Percentiles rank a stretch among this genome's conserved stretches.
These are phyloP conservation scores for Scaptodrosophila latifasciaeformis DNA, from an alignment of 2,888 invertebrate species.

Conservation along the genomic window DNA sequence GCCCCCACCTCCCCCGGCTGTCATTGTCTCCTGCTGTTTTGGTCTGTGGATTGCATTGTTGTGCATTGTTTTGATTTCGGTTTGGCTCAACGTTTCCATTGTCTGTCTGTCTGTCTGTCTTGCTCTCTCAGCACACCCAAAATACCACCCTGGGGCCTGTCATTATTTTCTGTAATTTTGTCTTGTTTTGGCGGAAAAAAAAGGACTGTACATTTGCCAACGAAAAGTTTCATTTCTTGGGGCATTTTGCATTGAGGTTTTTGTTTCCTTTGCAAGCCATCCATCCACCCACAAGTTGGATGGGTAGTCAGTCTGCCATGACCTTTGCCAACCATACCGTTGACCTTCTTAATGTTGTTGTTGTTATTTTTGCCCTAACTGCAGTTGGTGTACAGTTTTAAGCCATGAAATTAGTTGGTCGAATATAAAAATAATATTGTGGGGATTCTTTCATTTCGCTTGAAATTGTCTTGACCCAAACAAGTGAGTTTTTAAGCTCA, in stretches of 20 bases:
- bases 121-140: conserved; percentile 13
- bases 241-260: background rate
- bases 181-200: conserved; percentile 17
- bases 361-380: conserved; percentile 4
- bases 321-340: too few relatives aligned
- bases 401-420: conserved; percentile 59
- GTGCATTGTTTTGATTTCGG: conserved; percentile 60
- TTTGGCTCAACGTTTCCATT: conserved; percentile 23
- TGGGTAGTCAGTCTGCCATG: background rate
- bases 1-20: background rate
- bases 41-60: conserved; percentile 1
- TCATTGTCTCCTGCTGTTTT: conserved; percentile 10
- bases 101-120: conserved; percentile 23
- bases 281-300: background rate
- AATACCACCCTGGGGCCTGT: conserved; percentile 54
- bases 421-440: too few relatives aligned
- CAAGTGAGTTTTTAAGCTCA: too few relatives aligned
- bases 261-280: background rate
- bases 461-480: too few relatives aligned
- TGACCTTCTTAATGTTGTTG: conserved; percentile 26
- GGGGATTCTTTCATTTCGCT: too few relatives aligned
- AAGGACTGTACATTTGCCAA: background rate
- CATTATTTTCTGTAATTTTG: conserved; percentile 49
- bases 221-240: background rate
- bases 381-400: conserved; percentile 29